Evolutionary conservation across 2,797 vertebrate genomes (phyloP).

Genomic region (Sebastes baramenuke): DNA sequence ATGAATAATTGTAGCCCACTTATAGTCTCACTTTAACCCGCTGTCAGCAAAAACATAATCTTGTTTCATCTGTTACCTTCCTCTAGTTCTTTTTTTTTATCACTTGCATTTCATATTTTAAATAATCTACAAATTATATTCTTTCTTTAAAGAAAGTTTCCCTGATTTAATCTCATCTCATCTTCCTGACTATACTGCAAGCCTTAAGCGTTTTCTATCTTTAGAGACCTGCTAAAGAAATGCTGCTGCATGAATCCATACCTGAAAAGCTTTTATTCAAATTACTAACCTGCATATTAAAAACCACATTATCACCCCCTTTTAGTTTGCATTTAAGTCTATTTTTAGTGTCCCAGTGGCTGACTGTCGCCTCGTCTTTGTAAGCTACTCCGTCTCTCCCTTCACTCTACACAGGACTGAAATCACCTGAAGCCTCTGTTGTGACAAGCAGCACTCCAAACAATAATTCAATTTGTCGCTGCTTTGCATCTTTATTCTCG

Average conservation of each 20-base stretch:
- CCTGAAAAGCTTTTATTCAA: slow-evolving; percentile 14
- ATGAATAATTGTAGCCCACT: no score
- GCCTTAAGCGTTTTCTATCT: neutral
- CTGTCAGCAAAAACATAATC: neutral
- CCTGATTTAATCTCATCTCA: neutral
- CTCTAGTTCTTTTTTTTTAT: neutral
- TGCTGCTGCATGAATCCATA: slow-evolving; percentile 7
- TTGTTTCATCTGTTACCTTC: neutral
- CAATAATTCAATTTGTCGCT: slow-evolving; percentile 66
- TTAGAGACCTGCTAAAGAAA: neutral
- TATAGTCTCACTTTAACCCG: neutral
- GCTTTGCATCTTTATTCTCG: slow-evolving; percentile 54
- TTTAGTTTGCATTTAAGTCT: slow-evolving; percentile 1
- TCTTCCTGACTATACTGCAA: neutral
- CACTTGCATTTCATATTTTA: neutral
- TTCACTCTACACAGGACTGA: slow-evolving; percentile 13
- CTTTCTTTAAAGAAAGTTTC: neutral
- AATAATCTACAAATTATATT: neutral
- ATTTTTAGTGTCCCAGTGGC: slow-evolving; percentile 11
- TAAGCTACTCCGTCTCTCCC: neutral
- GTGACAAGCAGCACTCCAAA: slow-evolving; percentile 59
- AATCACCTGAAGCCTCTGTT: slow-evolving; percentile 42
- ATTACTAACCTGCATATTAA: slow-evolving; percentile 27
- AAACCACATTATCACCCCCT: slow-evolving; percentile 12
- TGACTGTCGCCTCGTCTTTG: slow-evolving; percentile 15